Base-by-base conservation (phyloP, 2,888 invertebrate genomes). In the Lithophane socia region DNA sequence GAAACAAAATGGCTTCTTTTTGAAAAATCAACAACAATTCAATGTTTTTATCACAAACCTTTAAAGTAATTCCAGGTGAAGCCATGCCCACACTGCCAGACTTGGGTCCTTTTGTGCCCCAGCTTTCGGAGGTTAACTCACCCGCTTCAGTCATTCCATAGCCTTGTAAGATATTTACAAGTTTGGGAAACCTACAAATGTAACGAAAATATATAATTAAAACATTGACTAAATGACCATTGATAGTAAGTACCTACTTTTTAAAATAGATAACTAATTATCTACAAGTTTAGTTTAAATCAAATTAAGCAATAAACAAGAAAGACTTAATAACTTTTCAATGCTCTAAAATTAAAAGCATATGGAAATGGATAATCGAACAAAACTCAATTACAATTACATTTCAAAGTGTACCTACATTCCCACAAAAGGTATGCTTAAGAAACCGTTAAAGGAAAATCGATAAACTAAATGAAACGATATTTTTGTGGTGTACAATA, bases 61-160 rank as follows among this genome's bases (percentile, higher is more conserved):
- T 95, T 67, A 94, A 83, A 79, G 92, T 93, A 80, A 93, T 91
- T 37, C 94, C 94, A 54, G 94, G 95, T 9, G 93, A 91, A 66
- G 93, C 91, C 92, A 90, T 92, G 9, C 95, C 95, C 21, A 95
- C 94, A 81, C 94, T 95, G n/a, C 95, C 95, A 56, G 90, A 79
- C 81, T 93, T 94, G n/a, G 91, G 89, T 8, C 94, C 94, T 80
- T 92, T 92, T 73, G 89, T 87, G 44, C 92, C 93, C 93, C 93
- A 94, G 82, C 88, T 93, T 80, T 95, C 94, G 10, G 95, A 94
- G 24, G 93, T 91, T 44, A 92, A 91, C 75, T 95, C 95, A 24
- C 95, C 95, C 52, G 93, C 91, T 86, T 95, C 95, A 13, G 94
- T 95, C 94, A 95, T 94, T 18, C 95, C 95, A 66, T 95, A 95